These are phyloP conservation scores for Bradypodion pumilum DNA, from an alignment of 2,797 vertebrate species.

Conservation along the genomic window DNA sequence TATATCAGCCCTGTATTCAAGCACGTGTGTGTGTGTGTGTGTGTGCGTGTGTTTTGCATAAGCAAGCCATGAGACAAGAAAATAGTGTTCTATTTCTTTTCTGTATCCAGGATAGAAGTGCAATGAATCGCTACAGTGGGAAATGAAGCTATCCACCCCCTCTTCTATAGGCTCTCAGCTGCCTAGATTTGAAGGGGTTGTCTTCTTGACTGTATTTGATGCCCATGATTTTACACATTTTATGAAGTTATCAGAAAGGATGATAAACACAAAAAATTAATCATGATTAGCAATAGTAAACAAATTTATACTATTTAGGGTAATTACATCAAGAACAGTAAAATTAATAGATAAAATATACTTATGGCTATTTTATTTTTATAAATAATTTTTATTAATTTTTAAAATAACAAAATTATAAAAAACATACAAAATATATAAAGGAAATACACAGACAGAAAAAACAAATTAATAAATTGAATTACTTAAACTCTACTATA, in stretches of 20 bases:
- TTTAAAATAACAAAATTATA: too few relatives aligned
- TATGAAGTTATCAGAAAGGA: background rate
- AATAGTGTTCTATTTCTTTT: too few relatives aligned
- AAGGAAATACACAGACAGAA: too few relatives aligned
- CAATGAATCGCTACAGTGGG: background rate
- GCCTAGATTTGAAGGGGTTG: background rate
- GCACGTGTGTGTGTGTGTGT: too few relatives aligned
- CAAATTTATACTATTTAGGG: background rate
- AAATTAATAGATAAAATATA: background rate
- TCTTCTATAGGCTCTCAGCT: background rate
- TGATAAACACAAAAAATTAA: background rate
- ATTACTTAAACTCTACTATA: too few relatives aligned
- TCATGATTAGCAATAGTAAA: background rate
- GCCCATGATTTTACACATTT: background rate
- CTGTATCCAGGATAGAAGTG: background rate
- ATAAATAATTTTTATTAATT: too few relatives aligned
- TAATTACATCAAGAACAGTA: background rate
- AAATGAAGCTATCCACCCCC: background rate
- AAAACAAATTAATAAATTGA: too few relatives aligned
- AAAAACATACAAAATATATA: too few relatives aligned
- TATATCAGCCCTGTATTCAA: background rate
- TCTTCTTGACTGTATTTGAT: background rate
- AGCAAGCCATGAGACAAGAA: background rate
- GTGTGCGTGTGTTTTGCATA: too few relatives aligned
- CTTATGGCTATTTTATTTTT: background rate